Evolutionary conservation across 2,113 vertebrate species (phyloP).

Genomic region (Zosterops pallidus): DNA sequence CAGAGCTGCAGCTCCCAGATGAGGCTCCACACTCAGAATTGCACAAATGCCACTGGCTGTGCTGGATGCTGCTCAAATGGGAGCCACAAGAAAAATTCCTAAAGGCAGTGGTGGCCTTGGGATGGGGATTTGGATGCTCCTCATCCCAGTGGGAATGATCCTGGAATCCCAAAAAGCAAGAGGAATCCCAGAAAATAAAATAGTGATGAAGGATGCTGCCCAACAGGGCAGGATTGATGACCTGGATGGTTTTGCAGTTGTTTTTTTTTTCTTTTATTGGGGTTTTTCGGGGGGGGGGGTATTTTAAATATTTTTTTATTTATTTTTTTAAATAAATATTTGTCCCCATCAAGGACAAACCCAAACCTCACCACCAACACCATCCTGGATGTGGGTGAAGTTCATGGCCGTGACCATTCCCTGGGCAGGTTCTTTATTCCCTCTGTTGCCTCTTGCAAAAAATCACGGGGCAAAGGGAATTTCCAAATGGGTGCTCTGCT

Average conservation of each 20-base stretch:
- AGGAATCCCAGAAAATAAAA: background rate
- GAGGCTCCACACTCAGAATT: accelerated
- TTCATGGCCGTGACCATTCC: background rate
- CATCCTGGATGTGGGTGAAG: background rate
- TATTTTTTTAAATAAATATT: background rate
- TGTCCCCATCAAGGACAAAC: background rate
- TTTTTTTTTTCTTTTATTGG: background rate
- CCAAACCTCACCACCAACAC: background rate
- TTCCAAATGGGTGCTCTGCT: background rate
- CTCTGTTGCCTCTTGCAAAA: background rate
- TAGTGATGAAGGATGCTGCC: accelerated
- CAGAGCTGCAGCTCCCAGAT: background rate
- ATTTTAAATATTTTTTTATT: too few relatives aligned
- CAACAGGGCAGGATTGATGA: accelerated
- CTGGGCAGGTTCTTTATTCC: background rate
- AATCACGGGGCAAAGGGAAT: background rate
- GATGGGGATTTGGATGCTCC: accelerated
- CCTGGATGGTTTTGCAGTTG: background rate
- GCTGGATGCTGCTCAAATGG: background rate
- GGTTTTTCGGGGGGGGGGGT: background rate
- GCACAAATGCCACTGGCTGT: background rate
- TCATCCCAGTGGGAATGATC: background rate
- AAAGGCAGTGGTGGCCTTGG: accelerated
- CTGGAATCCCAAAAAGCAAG: background rate
- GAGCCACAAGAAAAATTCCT: background rate